Conservation (phyloP, 2,113 vertebrate species). For the Strix aluco region DNA sequence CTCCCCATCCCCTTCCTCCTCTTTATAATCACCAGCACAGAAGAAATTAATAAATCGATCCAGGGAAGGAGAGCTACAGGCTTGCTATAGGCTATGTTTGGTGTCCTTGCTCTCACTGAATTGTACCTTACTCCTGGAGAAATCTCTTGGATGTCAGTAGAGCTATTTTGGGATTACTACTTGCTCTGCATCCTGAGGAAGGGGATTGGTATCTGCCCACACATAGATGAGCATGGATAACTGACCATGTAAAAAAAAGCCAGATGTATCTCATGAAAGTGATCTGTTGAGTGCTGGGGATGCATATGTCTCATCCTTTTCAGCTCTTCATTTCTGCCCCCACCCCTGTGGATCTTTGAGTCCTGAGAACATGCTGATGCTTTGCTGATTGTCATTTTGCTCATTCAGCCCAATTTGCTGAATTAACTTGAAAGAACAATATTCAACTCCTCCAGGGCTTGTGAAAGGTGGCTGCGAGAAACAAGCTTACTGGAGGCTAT, state of each 20-base stretch:
- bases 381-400: neutral
- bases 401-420: neutral
- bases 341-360: neutral
- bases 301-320: neutral
- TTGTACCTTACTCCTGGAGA: neutral
- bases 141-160: neutral
- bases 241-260: neutral
- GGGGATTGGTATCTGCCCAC: neutral
- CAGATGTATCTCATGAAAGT: neutral
- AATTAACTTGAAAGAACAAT: neutral
- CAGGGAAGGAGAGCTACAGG: neutral
- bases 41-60: slow-evolving; percentile 56
- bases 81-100: neutral
- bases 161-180: neutral
- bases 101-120: neutral
- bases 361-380: neutral
- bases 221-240: neutral
- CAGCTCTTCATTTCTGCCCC: neutral
- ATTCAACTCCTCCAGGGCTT: neutral
- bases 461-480: neutral
- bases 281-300: neutral
- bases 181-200: neutral
- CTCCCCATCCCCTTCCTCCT: neutral
- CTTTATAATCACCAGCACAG: slow-evolving; percentile 25
- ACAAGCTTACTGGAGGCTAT: neutral